Base-by-base conservation (phyloP, 1,140 invertebrate species). In the Tetraneura akinire region DNA sequence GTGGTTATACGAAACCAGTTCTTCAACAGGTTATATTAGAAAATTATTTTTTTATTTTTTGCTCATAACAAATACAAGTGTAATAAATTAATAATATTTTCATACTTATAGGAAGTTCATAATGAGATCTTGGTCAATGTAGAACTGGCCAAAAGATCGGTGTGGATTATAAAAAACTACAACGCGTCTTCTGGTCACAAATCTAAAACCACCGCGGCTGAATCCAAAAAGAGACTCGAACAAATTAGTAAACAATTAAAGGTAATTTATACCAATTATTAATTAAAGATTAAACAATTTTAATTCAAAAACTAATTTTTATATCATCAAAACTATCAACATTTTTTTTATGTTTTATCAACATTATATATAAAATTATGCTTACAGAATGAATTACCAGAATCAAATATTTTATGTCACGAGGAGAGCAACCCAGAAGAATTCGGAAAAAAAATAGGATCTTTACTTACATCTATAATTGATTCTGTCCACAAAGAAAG, bases 71-170 rank as follows among this genome's bases (percentile, higher is more conserved):
- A 45, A 21, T 42, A 21, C 3, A 9, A 26, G 6, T 11, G n/a
- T n/a, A n/a, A n/a, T n/a, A 14, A 18, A 51, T 51, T 51, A 21
- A n/a, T 64, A 68, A 23, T n/a, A n/a, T n/a, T n/a, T n/a, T 57
- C 21, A 8, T 57, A 10, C 21, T 10, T 8, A 2, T 13, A 91
- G 90, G 91, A 92, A 85, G 91, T 93, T 1, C 91, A 93, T 83
- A 92, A 93, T 84, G 92, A 91, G 2, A 90, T 93, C 10, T 88
- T 92, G 70, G 91, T 92, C 88, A 91, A 91, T 83, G 89, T 90
- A 80, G 92, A 93, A 84, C 87, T 92, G 66, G 91, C 91, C 2
- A 89, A 91, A 83, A 88, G 91, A 64, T 92, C 91, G 84, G 88
- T 93, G 82, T 93, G 92, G 92, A 88, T 92, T 85, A 90, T 78